phyloP scores from a whole-genome alignment of 2,888 invertebrate genomes.

The Fabriciana adippe region DNA sequence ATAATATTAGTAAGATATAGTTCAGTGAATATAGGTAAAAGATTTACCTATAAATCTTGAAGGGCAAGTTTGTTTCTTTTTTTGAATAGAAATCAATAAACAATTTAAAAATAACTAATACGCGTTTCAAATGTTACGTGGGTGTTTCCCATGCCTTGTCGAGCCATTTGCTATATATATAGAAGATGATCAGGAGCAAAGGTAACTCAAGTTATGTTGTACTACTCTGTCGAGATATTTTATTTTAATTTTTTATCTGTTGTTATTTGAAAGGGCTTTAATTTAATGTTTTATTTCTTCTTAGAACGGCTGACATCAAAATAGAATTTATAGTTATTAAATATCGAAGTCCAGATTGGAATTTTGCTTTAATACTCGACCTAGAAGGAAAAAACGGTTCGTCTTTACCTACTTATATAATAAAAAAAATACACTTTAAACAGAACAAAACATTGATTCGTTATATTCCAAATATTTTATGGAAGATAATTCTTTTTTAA shows the following conservation, averaged over 20 bases:
- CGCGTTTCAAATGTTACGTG: constrained; percentile 52
- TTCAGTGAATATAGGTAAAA: neutral
- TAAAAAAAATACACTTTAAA: too few species aligned
- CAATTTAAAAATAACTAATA: constrained; percentile 54
- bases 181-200: constrained; percentile 42
- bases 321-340: neutral
- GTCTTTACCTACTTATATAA: too few species aligned
- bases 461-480: too few species aligned
- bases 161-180: constrained; percentile 53
- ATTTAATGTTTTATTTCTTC: neutral
- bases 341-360: neutral
- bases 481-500: too few species aligned
- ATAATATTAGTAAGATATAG: neutral
- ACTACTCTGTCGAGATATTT: constrained; percentile 22
- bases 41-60: constrained; percentile 8
- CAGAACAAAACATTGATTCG: too few species aligned
- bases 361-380: neutral
- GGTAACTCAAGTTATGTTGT: constrained; percentile 34
- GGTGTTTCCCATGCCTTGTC: constrained; percentile 57
- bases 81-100: constrained; percentile 51
- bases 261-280: constrained; percentile 1
- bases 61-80: constrained; percentile 16
- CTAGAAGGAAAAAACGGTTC: too few species aligned
- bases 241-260: constrained; percentile 11
- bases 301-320: neutral